phyloP scores from a whole-genome alignment of 2,113 vertebrate species.

The Collichthys lucidus region DNA sequence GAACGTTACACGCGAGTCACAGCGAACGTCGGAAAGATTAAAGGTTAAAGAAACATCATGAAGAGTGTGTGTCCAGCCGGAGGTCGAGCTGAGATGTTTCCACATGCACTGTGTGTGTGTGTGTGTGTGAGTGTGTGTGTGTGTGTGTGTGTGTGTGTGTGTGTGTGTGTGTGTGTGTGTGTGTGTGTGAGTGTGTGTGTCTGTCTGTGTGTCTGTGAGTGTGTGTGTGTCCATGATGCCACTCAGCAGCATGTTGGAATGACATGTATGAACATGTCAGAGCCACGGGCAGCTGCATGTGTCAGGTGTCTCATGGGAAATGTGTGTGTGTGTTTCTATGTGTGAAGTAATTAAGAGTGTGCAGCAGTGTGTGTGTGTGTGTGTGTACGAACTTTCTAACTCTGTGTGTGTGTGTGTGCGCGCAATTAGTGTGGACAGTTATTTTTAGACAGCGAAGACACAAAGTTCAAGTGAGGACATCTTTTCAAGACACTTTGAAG shows the following conservation, averaged over 20 bases:
- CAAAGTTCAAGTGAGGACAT: too few species aligned
- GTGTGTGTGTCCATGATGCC: constrained; percentile 3
- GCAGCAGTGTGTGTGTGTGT: neutral
- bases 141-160: too few species aligned
- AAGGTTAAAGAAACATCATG: neutral
- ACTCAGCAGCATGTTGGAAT: constrained; percentile 67
- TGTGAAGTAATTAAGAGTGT: constrained; percentile 34
- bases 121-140: too few species aligned
- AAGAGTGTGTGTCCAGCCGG: neutral
- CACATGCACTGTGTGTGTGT: constrained; percentile 14
- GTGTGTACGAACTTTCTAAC: too few species aligned
- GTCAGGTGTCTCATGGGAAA: constrained; percentile 57
- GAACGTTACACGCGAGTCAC: too few species aligned
- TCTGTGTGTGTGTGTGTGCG: too few species aligned
- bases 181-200: neutral
- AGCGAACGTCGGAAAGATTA: neutral
- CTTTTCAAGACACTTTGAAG: too few species aligned
- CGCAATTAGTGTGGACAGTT: too few species aligned
- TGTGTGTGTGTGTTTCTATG: constrained; percentile 39
- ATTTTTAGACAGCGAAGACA: too few species aligned
- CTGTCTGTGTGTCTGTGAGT: constrained; percentile 23
- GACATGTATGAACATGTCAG: constrained; percentile 70
- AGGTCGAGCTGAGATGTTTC: constrained; percentile 1
- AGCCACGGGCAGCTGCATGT: constrained; percentile 58
- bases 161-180: too few species aligned